phyloP scores from a whole-genome alignment of 1,140 invertebrate genomes.

The Teleopsis dalmanni region DNA sequence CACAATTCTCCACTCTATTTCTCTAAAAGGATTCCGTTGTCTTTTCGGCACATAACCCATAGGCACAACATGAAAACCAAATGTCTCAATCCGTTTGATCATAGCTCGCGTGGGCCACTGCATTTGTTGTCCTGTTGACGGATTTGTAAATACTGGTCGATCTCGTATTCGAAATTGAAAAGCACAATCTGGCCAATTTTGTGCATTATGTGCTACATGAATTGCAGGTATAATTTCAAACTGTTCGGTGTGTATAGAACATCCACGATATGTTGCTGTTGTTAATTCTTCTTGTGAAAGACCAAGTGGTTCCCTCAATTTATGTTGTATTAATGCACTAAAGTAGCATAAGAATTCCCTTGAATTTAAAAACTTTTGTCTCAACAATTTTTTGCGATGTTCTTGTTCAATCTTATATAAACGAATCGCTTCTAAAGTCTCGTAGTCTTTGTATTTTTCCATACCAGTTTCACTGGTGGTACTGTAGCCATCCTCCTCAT shows the following conservation, averaged over 20 bases:
- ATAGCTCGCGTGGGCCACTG: slow-evolving; percentile 60
- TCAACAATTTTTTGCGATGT: slow-evolving; percentile 37
- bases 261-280: slow-evolving; percentile 49
- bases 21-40: slow-evolving; percentile 49
- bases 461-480: slow-evolving; percentile 44
- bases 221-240: slow-evolving; percentile 60
- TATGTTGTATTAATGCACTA: slow-evolving; percentile 50
- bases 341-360: slow-evolving; percentile 56
- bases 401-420: slow-evolving; percentile 42
- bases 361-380: slow-evolving; percentile 52
- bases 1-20: slow-evolving; percentile 64
- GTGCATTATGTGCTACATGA: slow-evolving; percentile 43
- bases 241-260: slow-evolving; percentile 52
- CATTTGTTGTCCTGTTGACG: slow-evolving; percentile 49
- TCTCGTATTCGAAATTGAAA: slow-evolving; percentile 55
- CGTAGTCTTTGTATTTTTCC: slow-evolving; percentile 37
- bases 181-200: slow-evolving; percentile 55
- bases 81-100: slow-evolving; percentile 55
- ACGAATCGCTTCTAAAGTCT: slow-evolving; percentile 29
- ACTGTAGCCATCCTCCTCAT: slow-evolving; percentile 34
- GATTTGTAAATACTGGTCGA: slow-evolving; percentile 48
- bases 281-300: slow-evolving; percentile 46
- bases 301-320: slow-evolving; percentile 48
- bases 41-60: slow-evolving; percentile 55
- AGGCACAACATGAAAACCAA: slow-evolving; percentile 62